phyloP scores from a whole-genome alignment of 2,888 invertebrate species.

The Camptogramma bilineatum region DNA sequence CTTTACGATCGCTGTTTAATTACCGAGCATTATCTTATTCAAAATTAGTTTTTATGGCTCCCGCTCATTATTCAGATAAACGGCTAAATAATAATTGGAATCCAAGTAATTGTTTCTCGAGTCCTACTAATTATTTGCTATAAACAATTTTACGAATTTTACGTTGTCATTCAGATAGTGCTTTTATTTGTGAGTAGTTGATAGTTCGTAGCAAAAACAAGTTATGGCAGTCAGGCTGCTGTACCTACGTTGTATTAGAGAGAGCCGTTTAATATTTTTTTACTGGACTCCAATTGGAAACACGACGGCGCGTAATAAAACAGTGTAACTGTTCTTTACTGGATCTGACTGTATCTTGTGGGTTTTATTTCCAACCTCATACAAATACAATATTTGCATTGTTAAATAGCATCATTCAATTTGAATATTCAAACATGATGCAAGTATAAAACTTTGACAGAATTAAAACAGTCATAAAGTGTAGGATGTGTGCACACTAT shows the following conservation, averaged over 20 bases:
- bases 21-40: constrained; percentile 29
- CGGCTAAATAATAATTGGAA: constrained; percentile 16
- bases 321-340: too few species aligned
- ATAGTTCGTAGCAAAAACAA: not conserved
- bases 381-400: not conserved
- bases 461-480: constrained; percentile 23
- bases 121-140: not conserved
- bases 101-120: constrained; percentile 17
- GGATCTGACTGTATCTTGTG: too few species aligned
- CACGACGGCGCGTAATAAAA: not conserved
- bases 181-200: not conserved
- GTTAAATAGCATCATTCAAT: not conserved
- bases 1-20: constrained; percentile 32
- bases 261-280: not conserved
- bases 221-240: not conserved
- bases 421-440: constrained; percentile 15
- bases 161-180: not conserved
- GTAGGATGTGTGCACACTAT: constrained; percentile 2
- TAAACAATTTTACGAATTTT: constrained; percentile 9
- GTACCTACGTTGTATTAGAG: not conserved
- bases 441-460: not conserved
- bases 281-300: not conserved
- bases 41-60: constrained; percentile 30
- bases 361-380: not conserved
- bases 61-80: constrained; percentile 26